Conservation (phyloP, 1,140 invertebrate species). For the Hetaerina americana region DNA sequence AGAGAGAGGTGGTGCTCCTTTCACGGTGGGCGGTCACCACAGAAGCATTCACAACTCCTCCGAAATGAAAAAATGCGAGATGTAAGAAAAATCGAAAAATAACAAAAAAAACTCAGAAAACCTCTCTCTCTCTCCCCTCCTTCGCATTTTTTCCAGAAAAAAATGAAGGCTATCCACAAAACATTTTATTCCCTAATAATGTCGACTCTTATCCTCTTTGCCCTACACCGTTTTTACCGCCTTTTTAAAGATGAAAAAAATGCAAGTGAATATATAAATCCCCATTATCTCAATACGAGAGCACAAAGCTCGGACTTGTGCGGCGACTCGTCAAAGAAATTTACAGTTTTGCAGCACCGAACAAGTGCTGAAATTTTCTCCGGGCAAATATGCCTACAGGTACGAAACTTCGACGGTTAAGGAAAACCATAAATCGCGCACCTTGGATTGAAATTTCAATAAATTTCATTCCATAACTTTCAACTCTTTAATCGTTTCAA, state of each 20-base stretch:
- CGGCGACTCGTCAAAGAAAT: too few species aligned
- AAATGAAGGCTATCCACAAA: not conserved
- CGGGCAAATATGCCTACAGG: too few species aligned
- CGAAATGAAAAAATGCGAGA: conserved; percentile 31
- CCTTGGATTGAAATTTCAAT: too few species aligned
- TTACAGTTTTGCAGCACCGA: too few species aligned
- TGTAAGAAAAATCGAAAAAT: conserved; percentile 22
- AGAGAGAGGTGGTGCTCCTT: conserved; percentile 3
- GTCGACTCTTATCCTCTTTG: not conserved
- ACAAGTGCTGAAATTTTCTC: too few species aligned
- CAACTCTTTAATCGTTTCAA: too few species aligned
- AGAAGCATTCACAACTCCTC: conserved; percentile 19
- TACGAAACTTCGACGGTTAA: too few species aligned
- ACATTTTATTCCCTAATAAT: not conserved
- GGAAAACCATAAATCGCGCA: too few species aligned
- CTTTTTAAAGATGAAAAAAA: not conserved
- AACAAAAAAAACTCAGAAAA: not conserved
- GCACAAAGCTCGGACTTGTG: too few species aligned
- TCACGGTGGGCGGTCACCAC: not conserved
- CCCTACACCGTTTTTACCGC: not conserved
- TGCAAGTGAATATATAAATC: not conserved
- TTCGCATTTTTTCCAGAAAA: not conserved
- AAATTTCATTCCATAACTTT: too few species aligned
- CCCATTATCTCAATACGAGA: too few species aligned
- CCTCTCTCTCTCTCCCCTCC: not conserved